Percentiles rank a stretch among this genome's conserved stretches.
phyloP scores from a whole-genome alignment of 1,140 invertebrate genomes.

The Neelides sp. region DNA sequence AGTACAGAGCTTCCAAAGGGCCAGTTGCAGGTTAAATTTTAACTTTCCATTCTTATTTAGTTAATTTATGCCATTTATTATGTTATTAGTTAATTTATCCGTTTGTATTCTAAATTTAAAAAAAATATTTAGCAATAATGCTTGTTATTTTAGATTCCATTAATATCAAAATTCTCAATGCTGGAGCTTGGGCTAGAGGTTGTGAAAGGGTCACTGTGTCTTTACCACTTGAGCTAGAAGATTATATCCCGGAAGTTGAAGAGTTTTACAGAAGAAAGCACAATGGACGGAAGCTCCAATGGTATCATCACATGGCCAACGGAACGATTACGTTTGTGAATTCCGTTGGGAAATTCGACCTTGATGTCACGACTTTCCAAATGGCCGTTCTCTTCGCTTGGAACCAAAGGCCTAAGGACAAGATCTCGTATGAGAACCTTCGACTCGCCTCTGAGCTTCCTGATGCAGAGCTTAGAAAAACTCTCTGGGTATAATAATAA shows the following conservation, averaged over 20 bases:
- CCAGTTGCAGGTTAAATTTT: constrained; percentile 40
- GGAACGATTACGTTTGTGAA: constrained; percentile 94
- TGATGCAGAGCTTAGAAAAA: constrained; percentile 85
- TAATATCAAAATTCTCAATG: constrained; percentile 82
- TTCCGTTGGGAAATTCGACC: constrained; percentile 83
- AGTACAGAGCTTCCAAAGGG: constrained; percentile 45
- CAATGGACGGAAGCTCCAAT: constrained; percentile 93
- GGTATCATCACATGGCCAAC: constrained; percentile 99
- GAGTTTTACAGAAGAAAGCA: constrained; percentile 94
- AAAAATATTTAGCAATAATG: constrained; percentile 1
- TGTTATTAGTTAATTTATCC: too few species aligned
- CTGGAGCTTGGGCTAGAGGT: constrained; percentile 90
- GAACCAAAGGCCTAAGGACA: constrained; percentile 87
- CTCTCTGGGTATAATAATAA: constrained; percentile 60
- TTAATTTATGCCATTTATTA: not conserved
- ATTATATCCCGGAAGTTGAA: constrained; percentile 94
- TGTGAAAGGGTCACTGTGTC: constrained; percentile 89
- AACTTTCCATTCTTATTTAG: too few species aligned
- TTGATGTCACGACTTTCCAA: constrained; percentile 98
- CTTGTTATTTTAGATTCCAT: constrained; percentile 36
- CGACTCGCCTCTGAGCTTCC: constrained; percentile 90
- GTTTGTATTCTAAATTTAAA: too few species aligned
- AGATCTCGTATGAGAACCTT: constrained; percentile 87
- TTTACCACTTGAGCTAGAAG: constrained; percentile 90
- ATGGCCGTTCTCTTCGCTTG: constrained; percentile 99